Conservation (phyloP, 2,113 vertebrate species). For the Poecilia latipinna region DNA sequence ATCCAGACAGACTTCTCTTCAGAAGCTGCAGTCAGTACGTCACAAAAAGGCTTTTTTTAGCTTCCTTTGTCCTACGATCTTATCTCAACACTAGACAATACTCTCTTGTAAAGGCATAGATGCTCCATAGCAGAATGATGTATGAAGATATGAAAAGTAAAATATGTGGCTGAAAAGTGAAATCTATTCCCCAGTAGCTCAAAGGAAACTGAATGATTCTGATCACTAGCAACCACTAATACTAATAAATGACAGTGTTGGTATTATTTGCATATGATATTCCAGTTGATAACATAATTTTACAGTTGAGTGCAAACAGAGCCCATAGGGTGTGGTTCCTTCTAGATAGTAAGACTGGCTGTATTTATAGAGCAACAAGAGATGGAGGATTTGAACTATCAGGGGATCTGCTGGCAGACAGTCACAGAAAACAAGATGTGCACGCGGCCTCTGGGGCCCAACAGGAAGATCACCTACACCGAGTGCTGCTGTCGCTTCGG, state of each 20-base stretch:
- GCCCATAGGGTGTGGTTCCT: background rate
- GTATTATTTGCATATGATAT: background rate
- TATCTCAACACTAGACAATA: too few species aligned
- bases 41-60: too few species aligned
- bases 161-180: too few species aligned
- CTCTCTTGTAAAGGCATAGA: too few species aligned
- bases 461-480: constrained; percentile 87
- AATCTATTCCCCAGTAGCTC: too few species aligned
- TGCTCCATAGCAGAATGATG: too few species aligned
- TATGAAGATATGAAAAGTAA: too few species aligned
- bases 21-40: too few species aligned
- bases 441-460: constrained; percentile 76
- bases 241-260: too few species aligned
- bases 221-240: background rate
- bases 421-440: constrained; percentile 84
- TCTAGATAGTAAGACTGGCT: constrained; percentile 1
- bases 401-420: constrained; percentile 92
- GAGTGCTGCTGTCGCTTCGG: constrained; percentile 96
- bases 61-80: too few species aligned
- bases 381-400: constrained; percentile 48
- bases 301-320: background rate
- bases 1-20: too few species aligned
- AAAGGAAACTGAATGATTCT: background rate
- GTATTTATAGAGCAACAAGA: constrained; percentile 61
- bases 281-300: background rate